These are phyloP conservation scores for Calosoma granatense DNA, from an alignment of 1,140 invertebrate genomes.

Conservation along the genomic window DNA sequence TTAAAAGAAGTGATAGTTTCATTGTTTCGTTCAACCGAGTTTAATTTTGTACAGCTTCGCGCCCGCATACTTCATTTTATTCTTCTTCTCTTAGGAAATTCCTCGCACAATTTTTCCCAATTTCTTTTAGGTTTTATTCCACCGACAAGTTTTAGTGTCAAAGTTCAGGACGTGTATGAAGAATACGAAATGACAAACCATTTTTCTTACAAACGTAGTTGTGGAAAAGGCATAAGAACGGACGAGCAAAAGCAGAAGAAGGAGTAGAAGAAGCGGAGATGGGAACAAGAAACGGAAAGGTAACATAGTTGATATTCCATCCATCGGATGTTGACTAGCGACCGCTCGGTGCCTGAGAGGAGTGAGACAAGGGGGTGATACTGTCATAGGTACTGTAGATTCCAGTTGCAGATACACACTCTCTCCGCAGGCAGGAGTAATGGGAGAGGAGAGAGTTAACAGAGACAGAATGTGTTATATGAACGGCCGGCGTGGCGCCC, in stretches of 20 bases:
- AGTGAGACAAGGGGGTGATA: too few species aligned
- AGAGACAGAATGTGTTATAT: too few species aligned
- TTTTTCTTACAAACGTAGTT: too few species aligned
- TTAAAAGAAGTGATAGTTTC: neutral
- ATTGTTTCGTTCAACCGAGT: slow-evolving; percentile 3
- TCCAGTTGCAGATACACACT: too few species aligned
- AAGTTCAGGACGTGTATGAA: slow-evolving; percentile 6
- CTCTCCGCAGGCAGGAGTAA: too few species aligned
- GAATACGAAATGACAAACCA: slow-evolving; percentile 8
- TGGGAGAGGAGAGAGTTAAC: too few species aligned
- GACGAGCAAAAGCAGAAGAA: neutral
- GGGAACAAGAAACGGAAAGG: neutral
- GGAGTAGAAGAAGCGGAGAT: neutral
- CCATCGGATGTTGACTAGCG: neutral
- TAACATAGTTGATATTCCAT: neutral
- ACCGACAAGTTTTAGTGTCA: slow-evolving; percentile 6
- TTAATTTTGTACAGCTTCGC: slow-evolving; percentile 7
- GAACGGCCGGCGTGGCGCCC: too few species aligned
- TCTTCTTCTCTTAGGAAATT: neutral
- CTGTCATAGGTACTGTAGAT: too few species aligned
- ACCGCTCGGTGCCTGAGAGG: too few species aligned
- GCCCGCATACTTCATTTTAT: neutral
- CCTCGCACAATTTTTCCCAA: neutral
- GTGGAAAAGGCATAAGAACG: too few species aligned
- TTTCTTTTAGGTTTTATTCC: slow-evolving; percentile 2